Evolutionary conservation across 2,113 vertebrate genomes (phyloP), one percentile per base, ranked within the genome.

Genomic region (Atrichornis clamosus): DNA sequence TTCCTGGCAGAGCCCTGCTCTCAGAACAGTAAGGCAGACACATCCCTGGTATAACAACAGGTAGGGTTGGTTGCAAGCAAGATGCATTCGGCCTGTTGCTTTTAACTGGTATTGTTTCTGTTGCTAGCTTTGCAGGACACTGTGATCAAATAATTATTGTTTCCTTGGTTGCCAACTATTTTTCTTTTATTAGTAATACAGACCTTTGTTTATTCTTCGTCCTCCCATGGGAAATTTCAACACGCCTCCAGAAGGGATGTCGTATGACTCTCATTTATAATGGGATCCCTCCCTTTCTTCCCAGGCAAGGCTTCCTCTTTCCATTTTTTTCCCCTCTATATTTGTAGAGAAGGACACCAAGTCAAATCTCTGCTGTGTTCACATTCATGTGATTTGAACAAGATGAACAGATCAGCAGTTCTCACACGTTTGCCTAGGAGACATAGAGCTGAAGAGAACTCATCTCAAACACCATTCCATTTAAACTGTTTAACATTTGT

Each of bases 171-270:
- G 93, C 89, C 69, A 95, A 91, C 81, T 79, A 73, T 94, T 95
- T 96, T 93, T 95, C 60, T 96, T 95, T 94, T 96, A 96, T 89
- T 96, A 95, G 77, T 91, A 94, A 97, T 94, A 96, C 87, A 8
- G 2, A 93, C 84, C 77, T 95, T 93, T 96, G 89, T 95, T 97
- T 96, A 96, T 89, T 91, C 89, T 95, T 91, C 84, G 94, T 96
- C 94, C 93, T 97, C 95, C 94, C 95, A 94, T 91, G 96, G 94
- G 96, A 97, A 95, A 95, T 94, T 96, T 97, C 95, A 95, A 94
- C 95, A 96, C 20, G 53, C 72, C 87, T 96, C 84, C 93, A 95
- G 89, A 95, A 95, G 46, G 68, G 81, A 94, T 87, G 77, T 80
- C 42, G 26, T 69, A 93, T 96, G 91, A 96, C 91, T 93, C 84